Conservation (phyloP, 1,140 invertebrate genomes). For the Doryteuthis pealeii region DNA sequence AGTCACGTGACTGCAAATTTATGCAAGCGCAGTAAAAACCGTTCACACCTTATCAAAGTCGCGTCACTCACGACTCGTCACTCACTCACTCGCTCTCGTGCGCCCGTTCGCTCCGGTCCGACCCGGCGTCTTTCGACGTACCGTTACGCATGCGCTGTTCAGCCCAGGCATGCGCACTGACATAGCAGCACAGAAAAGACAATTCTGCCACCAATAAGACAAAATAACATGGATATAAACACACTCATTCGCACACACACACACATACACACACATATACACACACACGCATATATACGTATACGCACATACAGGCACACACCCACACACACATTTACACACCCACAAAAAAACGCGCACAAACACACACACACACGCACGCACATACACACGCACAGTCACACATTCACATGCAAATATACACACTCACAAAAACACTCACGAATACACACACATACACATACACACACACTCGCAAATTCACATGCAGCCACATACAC, state of each 20-base stretch:
- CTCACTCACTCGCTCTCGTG: not conserved
- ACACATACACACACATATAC: not conserved
- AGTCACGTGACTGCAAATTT: too few species aligned
- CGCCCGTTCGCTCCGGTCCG: too few species aligned
- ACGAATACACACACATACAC: too few species aligned
- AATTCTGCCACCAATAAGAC: too few species aligned
- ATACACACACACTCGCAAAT: not conserved
- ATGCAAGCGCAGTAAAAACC: too few species aligned
- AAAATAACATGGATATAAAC: too few species aligned
- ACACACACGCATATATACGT: not conserved
- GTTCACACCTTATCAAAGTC: too few species aligned
- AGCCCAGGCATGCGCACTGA: too few species aligned
- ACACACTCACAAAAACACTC: not conserved
- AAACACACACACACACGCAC: not conserved
- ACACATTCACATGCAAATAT: not conserved
- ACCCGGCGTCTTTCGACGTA: too few species aligned
- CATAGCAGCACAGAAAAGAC: too few species aligned
- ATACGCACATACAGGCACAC: not conserved
- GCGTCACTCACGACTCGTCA: not conserved
- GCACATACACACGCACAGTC: not conserved
- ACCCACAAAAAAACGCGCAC: not conserved
- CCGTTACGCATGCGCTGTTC: too few species aligned
- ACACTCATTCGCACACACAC: not conserved
- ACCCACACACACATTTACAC: not conserved
- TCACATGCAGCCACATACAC: not conserved